Base-by-base conservation (phyloP, 2,888 invertebrate species). In the Spialia ferax region DNA sequence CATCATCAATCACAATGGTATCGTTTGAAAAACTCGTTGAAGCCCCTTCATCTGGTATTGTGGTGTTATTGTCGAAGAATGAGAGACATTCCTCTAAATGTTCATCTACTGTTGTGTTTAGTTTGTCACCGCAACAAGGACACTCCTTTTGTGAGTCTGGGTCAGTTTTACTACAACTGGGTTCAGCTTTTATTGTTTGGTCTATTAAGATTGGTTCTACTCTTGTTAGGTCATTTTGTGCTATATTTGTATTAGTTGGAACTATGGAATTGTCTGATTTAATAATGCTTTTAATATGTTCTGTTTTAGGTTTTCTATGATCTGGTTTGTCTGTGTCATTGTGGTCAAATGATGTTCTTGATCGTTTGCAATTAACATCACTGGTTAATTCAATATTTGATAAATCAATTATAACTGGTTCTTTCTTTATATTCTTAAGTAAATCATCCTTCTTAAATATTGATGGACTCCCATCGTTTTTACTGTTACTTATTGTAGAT, bases 41-140 rank as follows among this genome's bases (percentile, higher is more conserved):
- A 7, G 82, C 78, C 26, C 79, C 84, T 74, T 83, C 86, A 61
- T 77, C 75, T 29, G 91, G 88, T 71, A 92, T 86, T 50, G 94
- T 86, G 48, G 86, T 86, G 71, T 94, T 89, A 68, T 89, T 90
- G 62, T 93, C 84, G 66, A 87, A 86, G 74, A 92, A 90, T 1
- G 86, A 79, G 22, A 94, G 75, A 73, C 95, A 95, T 67, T 91
- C 87, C 50, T 95, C 95, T 42, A 95, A 79, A 79, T 95, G 95
- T 65, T 90, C 85, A 56, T 87, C 86, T 5, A 92, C 81, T 2
- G 84, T 75, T 70, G 82, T 86, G 4, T 77, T 73, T 20, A 94
- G 74, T 63, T 61, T 74, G 8, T 79, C 77, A 3, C 83, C 86
- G 74, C 95, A 95, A 68, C 94, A 90, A 0, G 94, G 94, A 78